These are phyloP conservation scores for Mesochorus sp. DNA, from an alignment of 2,888 invertebrate genomes.

Conservation along the genomic window DNA sequence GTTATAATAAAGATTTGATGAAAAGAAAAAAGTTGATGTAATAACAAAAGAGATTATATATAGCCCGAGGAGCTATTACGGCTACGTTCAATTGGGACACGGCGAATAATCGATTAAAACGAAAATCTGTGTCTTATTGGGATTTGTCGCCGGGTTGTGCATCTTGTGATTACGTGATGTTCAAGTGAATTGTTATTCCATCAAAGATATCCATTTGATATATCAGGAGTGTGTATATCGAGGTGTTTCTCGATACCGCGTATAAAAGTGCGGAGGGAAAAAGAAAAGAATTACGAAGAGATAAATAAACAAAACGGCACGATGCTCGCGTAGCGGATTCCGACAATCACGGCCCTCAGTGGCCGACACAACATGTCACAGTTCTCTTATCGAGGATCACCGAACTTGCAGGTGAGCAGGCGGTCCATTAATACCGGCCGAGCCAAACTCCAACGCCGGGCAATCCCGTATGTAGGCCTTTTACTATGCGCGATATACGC, in stretches of 20 bases:
- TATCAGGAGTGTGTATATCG: background rate
- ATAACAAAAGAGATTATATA: background rate
- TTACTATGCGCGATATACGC: too few species aligned
- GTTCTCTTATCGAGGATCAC: conserved; percentile 87
- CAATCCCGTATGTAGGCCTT: too few species aligned
- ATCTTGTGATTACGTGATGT: conserved; percentile 7
- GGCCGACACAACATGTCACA: conserved; percentile 87
- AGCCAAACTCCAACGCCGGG: background rate
- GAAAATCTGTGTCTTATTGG: too few species aligned
- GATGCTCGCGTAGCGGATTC: conserved; percentile 80
- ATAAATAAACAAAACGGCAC: conserved; percentile 63
- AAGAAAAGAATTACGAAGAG: conserved; percentile 30
- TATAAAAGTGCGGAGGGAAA: conserved; percentile 17
- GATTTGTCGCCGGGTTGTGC: too few species aligned
- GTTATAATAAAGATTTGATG: too few species aligned
- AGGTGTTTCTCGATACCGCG: background rate
- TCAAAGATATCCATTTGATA: background rate
- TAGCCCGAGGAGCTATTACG: too few species aligned
- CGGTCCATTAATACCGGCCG: background rate
- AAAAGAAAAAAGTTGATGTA: background rate
- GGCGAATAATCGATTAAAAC: too few species aligned
- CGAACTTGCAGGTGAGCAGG: conserved; percentile 85
- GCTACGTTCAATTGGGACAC: background rate
- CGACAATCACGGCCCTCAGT: conserved; percentile 80
- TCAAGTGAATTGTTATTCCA: background rate